phyloP scores from a whole-genome alignment of 2,797 vertebrate genomes.

The Pachyuromys duprasi region DNA sequence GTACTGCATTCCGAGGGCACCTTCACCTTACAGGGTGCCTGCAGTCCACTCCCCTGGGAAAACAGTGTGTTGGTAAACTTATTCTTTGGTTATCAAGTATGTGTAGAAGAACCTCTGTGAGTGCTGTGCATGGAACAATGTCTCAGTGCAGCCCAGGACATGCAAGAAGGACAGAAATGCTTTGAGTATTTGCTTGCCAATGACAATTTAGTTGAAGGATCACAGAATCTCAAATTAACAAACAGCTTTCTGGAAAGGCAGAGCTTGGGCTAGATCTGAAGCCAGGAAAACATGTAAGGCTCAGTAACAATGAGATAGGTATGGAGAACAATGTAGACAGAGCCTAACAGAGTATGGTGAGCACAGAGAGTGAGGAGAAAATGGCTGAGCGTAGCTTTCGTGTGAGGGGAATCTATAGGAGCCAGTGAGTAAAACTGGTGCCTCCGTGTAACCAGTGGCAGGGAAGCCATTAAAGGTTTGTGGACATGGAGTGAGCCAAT shows the following conservation, averaged over 20 bases:
- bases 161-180: background rate
- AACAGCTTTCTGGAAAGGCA: background rate
- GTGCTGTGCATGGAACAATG: background rate
- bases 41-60: background rate
- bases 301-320: background rate
- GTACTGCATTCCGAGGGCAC: no score
- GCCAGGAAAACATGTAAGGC: background rate
- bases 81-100: background rate
- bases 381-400: background rate
- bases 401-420: background rate
- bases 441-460: background rate
- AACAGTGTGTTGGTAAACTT: background rate
- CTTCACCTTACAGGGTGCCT: background rate
- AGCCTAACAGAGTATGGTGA: background rate
- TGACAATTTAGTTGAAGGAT: background rate
- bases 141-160: no score
- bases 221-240: background rate
- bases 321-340: background rate
- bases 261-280: background rate
- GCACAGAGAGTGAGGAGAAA: no score
- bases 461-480: background rate
- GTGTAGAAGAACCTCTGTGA: background rate
- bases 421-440: background rate
- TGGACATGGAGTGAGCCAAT: background rate
- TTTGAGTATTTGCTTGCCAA: background rate